Evolutionary conservation across 1,140 invertebrate species (phyloP).

Genomic region (Marisa cornuarietis): DNA sequence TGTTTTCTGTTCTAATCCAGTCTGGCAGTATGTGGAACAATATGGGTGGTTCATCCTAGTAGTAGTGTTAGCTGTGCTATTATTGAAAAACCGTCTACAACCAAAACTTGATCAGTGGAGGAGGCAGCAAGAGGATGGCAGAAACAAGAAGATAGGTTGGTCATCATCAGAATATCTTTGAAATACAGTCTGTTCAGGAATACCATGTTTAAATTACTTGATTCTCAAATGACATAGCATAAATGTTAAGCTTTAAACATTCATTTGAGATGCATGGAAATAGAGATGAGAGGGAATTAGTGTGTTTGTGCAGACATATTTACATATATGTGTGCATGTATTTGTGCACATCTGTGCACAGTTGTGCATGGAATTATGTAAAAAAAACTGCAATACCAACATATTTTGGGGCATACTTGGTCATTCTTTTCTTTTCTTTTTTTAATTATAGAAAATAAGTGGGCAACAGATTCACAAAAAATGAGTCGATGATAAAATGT

Average conservation of each 20-base stretch:
- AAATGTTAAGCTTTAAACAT: background rate
- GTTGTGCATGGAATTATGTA: too few species aligned
- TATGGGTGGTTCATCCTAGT: slow-evolving; percentile 51
- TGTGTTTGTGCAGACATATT: slow-evolving; percentile 1
- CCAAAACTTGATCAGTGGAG: slow-evolving; percentile 28
- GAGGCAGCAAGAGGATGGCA: slow-evolving; percentile 34
- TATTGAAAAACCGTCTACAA: slow-evolving; percentile 31
- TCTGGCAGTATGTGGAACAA: slow-evolving; percentile 33
- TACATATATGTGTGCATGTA: too few species aligned
- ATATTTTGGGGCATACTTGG: too few species aligned
- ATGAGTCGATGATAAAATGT: too few species aligned
- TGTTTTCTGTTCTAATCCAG: slow-evolving; percentile 25
- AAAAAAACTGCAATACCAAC: too few species aligned
- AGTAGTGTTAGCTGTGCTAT: slow-evolving; percentile 32
- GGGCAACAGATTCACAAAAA: too few species aligned
- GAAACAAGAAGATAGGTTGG: slow-evolving; percentile 45
- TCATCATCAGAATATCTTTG: background rate
- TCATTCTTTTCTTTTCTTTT: too few species aligned
- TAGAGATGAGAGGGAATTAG: slow-evolving; percentile 1
- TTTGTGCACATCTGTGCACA: too few species aligned
- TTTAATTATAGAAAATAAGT: too few species aligned
- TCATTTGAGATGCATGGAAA: background rate
- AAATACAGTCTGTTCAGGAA: background rate
- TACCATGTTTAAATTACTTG: background rate
- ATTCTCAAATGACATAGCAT: background rate